These are phyloP conservation scores for Dufourea novaeangliae DNA, from an alignment of 1,140 invertebrate species.

Conservation along the genomic window DNA sequence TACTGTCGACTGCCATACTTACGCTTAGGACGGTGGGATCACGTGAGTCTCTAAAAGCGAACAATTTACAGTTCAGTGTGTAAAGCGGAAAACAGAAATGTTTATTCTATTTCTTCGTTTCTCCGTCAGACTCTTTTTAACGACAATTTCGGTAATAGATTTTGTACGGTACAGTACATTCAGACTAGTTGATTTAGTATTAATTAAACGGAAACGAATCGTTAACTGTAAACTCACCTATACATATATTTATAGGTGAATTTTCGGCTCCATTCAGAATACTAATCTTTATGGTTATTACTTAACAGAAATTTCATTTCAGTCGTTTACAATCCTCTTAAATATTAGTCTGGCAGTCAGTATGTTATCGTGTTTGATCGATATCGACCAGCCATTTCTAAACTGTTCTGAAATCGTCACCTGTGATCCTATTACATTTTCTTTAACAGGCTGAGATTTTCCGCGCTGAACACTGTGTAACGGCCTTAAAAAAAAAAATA, in stretches of 20 bases:
- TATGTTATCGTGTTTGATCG: not conserved
- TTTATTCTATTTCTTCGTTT: conserved; percentile 47
- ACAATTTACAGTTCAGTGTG: conserved; percentile 31
- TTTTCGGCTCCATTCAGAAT: no score
- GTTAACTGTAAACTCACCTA: no score
- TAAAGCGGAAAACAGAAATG: conserved; percentile 16
- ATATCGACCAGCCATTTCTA: not conserved
- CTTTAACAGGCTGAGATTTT: conserved; percentile 28
- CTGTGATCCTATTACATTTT: conserved; percentile 18
- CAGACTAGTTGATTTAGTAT: conserved; percentile 46
- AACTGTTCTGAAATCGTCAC: not conserved
- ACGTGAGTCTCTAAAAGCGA: conserved; percentile 42
- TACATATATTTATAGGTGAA: no score
- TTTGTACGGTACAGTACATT: conserved; percentile 39
- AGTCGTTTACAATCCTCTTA: not conserved
- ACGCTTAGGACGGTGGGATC: conserved; percentile 35
- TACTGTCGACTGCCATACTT: conserved; percentile 60
- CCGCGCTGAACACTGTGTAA: conserved; percentile 37
- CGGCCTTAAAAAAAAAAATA: conserved; percentile 56
- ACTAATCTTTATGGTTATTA: no score
- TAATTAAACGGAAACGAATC: conserved; percentile 11
- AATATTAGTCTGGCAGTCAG: not conserved
- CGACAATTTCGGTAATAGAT: conserved; percentile 9
- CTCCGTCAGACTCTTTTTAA: conserved; percentile 40
- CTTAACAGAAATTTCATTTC: not conserved